Evolutionary conservation across 2,888 invertebrate genomes (phyloP).

Genomic region (Lasioglossum calceatum): DNA sequence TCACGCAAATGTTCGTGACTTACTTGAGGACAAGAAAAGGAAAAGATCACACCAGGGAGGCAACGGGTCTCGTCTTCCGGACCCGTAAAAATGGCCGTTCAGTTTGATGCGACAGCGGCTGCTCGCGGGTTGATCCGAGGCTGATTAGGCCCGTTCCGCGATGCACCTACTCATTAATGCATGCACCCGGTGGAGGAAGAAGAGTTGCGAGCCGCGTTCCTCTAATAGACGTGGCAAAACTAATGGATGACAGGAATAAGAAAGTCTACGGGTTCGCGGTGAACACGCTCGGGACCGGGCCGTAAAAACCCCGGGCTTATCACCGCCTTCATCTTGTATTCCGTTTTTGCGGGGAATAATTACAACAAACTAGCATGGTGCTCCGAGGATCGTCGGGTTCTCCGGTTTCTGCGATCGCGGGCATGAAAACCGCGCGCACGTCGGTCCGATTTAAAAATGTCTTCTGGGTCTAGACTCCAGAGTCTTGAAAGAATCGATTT

Average conservation of each 20-base stretch:
- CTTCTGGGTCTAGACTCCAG: too few species aligned
- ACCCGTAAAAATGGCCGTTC: slow-evolving; percentile 33
- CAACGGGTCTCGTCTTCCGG: neutral
- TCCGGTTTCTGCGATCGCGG: slow-evolving; percentile 26
- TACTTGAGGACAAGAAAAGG: slow-evolving; percentile 1
- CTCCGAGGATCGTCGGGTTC: neutral
- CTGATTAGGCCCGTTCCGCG: slow-evolving; percentile 56
- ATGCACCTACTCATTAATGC: slow-evolving; percentile 67
- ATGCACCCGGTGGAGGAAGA: slow-evolving; percentile 43
- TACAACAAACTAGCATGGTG: slow-evolving; percentile 51
- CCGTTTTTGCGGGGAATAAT: slow-evolving; percentile 57
- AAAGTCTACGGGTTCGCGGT: slow-evolving; percentile 50
- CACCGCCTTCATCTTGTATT: slow-evolving; percentile 61
- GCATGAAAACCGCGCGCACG: slow-evolving; percentile 9
- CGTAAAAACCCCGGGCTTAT: slow-evolving; percentile 52
- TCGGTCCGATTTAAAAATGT: neutral
- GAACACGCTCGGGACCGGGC: slow-evolving; percentile 2
- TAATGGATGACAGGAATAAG: slow-evolving; percentile 66
- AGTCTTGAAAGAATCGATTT: neutral
- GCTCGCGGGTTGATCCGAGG: slow-evolving; percentile 44
- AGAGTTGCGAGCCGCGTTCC: slow-evolving; percentile 55
- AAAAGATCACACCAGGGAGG: slow-evolving; percentile 7
- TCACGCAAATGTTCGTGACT: neutral
- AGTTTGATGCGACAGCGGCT: slow-evolving; percentile 54
- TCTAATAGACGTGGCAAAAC: slow-evolving; percentile 65